A percentile compares a stretch with the other conserved stretches of the same genome.
Evolutionary conservation across 2,888 invertebrate species (phyloP).

Genomic region (Leptinotarsa haldemani): DNA sequence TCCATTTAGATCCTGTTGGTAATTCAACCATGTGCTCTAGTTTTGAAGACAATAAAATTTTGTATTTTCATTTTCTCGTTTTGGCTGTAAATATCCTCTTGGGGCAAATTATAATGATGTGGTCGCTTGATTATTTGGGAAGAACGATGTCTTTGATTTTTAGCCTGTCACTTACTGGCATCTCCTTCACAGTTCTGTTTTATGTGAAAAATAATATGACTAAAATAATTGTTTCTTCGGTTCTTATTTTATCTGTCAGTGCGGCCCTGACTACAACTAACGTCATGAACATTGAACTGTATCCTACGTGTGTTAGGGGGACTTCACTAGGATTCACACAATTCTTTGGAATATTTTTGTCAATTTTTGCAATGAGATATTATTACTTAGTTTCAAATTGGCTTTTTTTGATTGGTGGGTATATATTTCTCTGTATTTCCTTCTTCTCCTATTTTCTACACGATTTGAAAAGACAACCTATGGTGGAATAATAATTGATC

Average conservation of each 20-base stretch:
- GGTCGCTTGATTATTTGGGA: constrained; percentile 50
- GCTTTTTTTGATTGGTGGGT: constrained; percentile 31
- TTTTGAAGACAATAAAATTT: constrained; percentile 31
- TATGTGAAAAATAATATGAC: constrained; percentile 30
- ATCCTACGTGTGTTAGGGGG: constrained; percentile 53
- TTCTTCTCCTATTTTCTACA: constrained; percentile 21
- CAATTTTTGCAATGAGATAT: constrained; percentile 34
- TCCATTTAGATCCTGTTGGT: constrained; percentile 33
- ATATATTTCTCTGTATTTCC: constrained; percentile 20
- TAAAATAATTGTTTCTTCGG: constrained; percentile 36
- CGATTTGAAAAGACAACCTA: constrained; percentile 31
- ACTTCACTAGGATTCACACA: constrained; percentile 47
- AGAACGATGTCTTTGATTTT: constrained; percentile 42
- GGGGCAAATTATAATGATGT: constrained; percentile 48
- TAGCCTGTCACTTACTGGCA: constrained; percentile 28
- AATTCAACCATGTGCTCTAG: constrained; percentile 37
- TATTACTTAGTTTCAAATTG: constrained; percentile 32
- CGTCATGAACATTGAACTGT: constrained; percentile 52
- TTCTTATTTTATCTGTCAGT: constrained; percentile 41
- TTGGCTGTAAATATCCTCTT: constrained; percentile 47
- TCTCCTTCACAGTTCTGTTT: constrained; percentile 27
- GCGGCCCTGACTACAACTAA: constrained; percentile 41
- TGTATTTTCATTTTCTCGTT: constrained; percentile 48
- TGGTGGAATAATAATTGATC: constrained; percentile 26
- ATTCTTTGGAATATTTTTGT: constrained; percentile 33